Percentiles rank a stretch among this genome's conserved stretches.
phyloP scores from a whole-genome alignment of 1,140 invertebrate genomes.

The Tetragnatha versicolor region DNA sequence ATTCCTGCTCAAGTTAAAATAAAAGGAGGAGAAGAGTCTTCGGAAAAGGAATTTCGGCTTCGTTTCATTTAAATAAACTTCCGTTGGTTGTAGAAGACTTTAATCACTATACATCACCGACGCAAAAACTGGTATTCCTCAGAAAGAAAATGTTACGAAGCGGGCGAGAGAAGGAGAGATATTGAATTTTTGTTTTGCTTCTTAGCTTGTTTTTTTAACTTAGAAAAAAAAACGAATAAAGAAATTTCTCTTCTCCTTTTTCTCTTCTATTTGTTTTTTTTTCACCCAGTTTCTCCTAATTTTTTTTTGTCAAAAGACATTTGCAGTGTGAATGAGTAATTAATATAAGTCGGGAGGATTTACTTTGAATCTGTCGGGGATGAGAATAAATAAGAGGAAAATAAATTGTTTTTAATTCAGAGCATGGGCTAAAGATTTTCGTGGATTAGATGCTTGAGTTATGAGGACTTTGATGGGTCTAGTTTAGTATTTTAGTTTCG shows the following conservation, averaged over 20 bases:
- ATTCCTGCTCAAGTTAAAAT: conserved; percentile 33
- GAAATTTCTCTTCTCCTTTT: not conserved
- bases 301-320: conserved; percentile 24
- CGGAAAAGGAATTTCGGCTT: conserved; percentile 23
- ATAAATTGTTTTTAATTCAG: no score
- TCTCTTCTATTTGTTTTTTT: not conserved
- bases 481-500: not conserved
- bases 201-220: not conserved
- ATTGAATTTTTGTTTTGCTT: conserved; percentile 37
- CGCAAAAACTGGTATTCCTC: conserved; percentile 34
- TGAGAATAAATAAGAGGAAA: not conserved
- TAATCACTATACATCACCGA: conserved; percentile 43
- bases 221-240: conserved; percentile 1
- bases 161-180: conserved; percentile 36
- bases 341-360: not conserved
- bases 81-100: conserved; percentile 46
- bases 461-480: not conserved
- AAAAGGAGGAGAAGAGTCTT: conserved; percentile 2
- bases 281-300: not conserved
- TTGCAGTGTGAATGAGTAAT: conserved; percentile 31
- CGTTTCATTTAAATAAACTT: conserved; percentile 48
- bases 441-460: not conserved
- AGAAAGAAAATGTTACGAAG: conserved; percentile 37
- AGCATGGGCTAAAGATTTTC: no score
- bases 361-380: not conserved